Evolutionary conservation across 1,140 invertebrate genomes (phyloP).

Genomic region (Dendrolimus punctatus): DNA sequence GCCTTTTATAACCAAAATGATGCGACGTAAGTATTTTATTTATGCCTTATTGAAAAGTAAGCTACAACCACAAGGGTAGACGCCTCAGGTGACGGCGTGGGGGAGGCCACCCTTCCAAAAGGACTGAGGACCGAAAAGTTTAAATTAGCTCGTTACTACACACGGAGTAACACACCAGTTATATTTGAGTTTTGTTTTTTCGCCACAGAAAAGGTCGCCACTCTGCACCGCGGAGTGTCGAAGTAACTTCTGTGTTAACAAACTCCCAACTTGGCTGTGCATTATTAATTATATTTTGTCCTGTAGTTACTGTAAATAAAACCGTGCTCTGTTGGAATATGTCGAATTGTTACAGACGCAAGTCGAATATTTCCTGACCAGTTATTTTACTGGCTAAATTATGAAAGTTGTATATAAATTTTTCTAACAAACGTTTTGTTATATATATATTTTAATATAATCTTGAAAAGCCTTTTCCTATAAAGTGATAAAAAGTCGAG

Average conservation of each 20-base stretch:
- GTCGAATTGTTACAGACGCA: slow-evolving; percentile 7
- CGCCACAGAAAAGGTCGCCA: slow-evolving; percentile 51
- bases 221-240: slow-evolving; percentile 7
- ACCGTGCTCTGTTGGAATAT: slow-evolving; percentile 28
- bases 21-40: slow-evolving; percentile 17
- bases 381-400: too few species aligned
- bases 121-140: slow-evolving; percentile 54
- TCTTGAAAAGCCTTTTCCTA: too few species aligned
- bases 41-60: slow-evolving; percentile 47
- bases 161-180: slow-evolving; percentile 44
- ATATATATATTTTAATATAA: too few species aligned
- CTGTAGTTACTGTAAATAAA: slow-evolving; percentile 18
- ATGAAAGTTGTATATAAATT: too few species aligned
- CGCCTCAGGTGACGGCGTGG: slow-evolving; percentile 54
- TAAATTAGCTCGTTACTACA: slow-evolving; percentile 68
- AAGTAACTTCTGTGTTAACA: slow-evolving; percentile 48
- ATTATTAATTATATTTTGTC: slow-evolving; percentile 56
- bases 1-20: slow-evolving; percentile 4
- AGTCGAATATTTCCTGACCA: too few species aligned
- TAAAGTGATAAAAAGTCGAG: too few species aligned
- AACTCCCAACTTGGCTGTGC: slow-evolving; percentile 42
- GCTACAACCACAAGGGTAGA: slow-evolving; percentile 36
- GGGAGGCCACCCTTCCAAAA: slow-evolving; percentile 46
- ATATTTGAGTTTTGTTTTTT: slow-evolving; percentile 61
- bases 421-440: too few species aligned